Base-by-base conservation (phyloP, 2,113 vertebrate species). In the Muntiacus muntjak region DNA sequence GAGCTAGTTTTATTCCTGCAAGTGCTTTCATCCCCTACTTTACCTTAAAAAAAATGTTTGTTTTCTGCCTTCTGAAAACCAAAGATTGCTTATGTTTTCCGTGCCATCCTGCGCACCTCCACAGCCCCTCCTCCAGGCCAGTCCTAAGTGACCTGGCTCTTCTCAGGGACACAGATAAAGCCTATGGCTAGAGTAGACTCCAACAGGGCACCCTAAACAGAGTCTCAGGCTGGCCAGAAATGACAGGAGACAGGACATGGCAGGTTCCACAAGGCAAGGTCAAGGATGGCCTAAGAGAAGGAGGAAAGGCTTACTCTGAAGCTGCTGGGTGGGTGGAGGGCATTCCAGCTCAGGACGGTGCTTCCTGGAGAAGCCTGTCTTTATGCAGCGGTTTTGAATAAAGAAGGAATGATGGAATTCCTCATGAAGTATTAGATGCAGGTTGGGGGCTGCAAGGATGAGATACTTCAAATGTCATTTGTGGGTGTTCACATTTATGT, bases 181-280 rank as follows among this genome's bases (percentile, higher is more conserved):
- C 43, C 33, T 58, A 15, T 8, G 17, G 5, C n/a, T 47, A 4
- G 17, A 4, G 6, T 47, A 45, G 50, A 89, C 3, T 40, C 28
- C 7, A 28, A 23, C 15, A 10, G 52, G 19, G 25, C 15, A 7
- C 43, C 5, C 50, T 14, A 23, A 16, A 19, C 19, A 54, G 60
- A 67, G 43, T 36, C 40, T 25, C 54, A 71, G 54, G 74, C 23
- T n/a, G n/a, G 57, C 30, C 9, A 9, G 19, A 40, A 17, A 62
- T 7, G 2, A 36, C 6, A 54, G 64, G 50, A 45, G 7, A 1
- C 6, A 54, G 82, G 50, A 36, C 7, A 0, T 17, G 4, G 28
- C 6, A 26, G 50, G 15, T 9, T 13, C 26, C 17, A 25, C 47
- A 50, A 50, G 10, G 43, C 11, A 1, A 30, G 4, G 33, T 36